Evolutionary conservation across 35 echinoderm and acorn worm species (phyloP).

Genomic region (Eucidaris tribuloides): DNA sequence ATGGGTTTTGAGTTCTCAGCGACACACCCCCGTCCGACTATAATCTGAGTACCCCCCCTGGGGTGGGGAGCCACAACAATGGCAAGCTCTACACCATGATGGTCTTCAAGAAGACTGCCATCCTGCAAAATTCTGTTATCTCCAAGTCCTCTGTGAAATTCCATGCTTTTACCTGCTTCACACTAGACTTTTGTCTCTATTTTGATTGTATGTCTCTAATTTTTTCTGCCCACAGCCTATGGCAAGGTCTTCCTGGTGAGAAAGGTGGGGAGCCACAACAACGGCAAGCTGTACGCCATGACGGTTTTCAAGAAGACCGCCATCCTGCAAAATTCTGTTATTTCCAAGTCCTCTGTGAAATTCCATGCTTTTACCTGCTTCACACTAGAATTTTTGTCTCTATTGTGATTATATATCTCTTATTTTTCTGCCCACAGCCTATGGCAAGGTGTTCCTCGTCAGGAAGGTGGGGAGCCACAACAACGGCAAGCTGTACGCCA

Average conservation of each 20-base stretch:
- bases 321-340: constrained; percentile 97
- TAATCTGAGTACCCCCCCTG: too few species aligned
- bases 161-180: too few species aligned
- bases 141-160: too few species aligned
- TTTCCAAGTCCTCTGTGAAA: too few species aligned
- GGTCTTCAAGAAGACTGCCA: constrained; percentile 87
- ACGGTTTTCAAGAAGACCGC: constrained; percentile 90
- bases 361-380: too few species aligned
- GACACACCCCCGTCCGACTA: too few species aligned
- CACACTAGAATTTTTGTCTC: too few species aligned
- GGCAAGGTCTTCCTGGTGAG: constrained; percentile 94
- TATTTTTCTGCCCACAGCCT: constrained; percentile 68
- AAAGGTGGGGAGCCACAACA: constrained; percentile 66
- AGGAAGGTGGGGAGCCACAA: constrained; percentile 82
- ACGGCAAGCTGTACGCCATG: constrained; percentile 80
- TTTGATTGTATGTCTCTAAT: too few species aligned
- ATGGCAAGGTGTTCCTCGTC: constrained; percentile 99
- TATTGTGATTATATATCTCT: too few species aligned
- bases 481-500: constrained; percentile 83
- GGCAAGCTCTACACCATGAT: constrained; percentile 88
- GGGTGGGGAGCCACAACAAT: constrained; percentile 55
- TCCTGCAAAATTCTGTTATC: too few species aligned
- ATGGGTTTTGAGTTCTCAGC: too few species aligned
- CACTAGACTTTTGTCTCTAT: too few species aligned
- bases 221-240: constrained; percentile 85